These are phyloP conservation scores for Atherinosoma microstoma DNA, from an alignment of 2,797 vertebrate genomes.

Conservation along the genomic window DNA sequence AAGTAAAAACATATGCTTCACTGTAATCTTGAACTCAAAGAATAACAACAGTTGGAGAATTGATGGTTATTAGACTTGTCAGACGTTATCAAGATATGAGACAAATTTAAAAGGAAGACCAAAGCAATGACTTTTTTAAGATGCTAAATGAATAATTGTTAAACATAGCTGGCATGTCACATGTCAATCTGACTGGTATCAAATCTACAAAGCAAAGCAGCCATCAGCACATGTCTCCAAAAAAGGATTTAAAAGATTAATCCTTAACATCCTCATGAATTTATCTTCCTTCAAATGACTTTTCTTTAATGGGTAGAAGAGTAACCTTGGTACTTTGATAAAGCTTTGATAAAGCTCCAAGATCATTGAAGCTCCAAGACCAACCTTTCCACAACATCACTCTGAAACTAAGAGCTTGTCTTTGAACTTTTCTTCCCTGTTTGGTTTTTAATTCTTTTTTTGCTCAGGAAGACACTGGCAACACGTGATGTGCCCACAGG, in stretches of 20 bases:
- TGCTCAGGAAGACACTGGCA: not conserved
- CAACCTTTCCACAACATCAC: not conserved
- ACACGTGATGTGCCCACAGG: not conserved
- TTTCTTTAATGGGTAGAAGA: not conserved
- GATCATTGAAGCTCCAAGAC: too few species aligned
- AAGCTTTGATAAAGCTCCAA: too few species aligned
- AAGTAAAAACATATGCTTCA: not conserved
- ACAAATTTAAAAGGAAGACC: not conserved
- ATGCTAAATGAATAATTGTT: not conserved
- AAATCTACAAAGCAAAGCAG: not conserved
- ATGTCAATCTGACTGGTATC: not conserved
- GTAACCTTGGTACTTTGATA: not conserved
- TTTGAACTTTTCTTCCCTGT: not conserved
- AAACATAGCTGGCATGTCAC: not conserved
- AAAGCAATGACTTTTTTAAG: not conserved
- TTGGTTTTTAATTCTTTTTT: not conserved
- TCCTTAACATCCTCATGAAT: not conserved
- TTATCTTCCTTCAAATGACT: not conserved
- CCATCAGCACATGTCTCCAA: not conserved
- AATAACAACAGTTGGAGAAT: not conserved
- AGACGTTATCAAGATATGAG: not conserved
- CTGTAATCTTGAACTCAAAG: not conserved
- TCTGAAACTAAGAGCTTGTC: not conserved
- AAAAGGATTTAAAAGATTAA: conserved; percentile 1
- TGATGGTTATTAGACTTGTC: not conserved